These are phyloP conservation scores for Eulacestoma nigropectus DNA, from an alignment of 2,113 vertebrate species.

Conservation along the genomic window DNA sequence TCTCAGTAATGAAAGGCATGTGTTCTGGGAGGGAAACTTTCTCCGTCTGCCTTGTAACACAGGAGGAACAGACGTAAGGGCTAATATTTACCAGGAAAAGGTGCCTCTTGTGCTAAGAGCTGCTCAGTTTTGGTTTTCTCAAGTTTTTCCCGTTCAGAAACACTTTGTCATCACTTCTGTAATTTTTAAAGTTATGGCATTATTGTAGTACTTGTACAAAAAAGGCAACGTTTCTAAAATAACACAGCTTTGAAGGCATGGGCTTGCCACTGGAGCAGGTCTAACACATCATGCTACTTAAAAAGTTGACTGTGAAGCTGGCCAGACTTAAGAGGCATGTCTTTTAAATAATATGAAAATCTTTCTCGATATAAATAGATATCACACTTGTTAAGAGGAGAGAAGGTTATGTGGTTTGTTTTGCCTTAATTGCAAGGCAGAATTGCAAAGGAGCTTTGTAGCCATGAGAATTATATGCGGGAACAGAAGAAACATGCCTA, in stretches of 20 bases:
- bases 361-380: constrained; percentile 7
- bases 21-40: not conserved
- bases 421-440: not conserved
- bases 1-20: not conserved
- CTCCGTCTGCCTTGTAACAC: not conserved
- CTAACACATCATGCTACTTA: not conserved
- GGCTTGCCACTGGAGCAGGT: not conserved
- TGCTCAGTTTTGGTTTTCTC: not conserved
- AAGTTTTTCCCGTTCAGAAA: not conserved
- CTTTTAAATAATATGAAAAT: constrained; percentile 32
- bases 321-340: not conserved
- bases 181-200: not conserved
- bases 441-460: constrained; percentile 47
- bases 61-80: not conserved
- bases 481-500: constrained; percentile 47
- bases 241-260: not conserved
- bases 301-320: not conserved
- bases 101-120: not conserved
- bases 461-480: constrained; percentile 22
- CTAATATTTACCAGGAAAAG: not conserved
- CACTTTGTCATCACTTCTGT: not conserved
- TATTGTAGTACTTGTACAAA: not conserved
- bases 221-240: not conserved
- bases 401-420: not conserved
- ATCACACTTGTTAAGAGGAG: not conserved